Evolutionary conservation across 2,113 vertebrate genomes (phyloP), one percentile per base, ranked within the genome.

Genomic region (Blennius ocellaris): DNA sequence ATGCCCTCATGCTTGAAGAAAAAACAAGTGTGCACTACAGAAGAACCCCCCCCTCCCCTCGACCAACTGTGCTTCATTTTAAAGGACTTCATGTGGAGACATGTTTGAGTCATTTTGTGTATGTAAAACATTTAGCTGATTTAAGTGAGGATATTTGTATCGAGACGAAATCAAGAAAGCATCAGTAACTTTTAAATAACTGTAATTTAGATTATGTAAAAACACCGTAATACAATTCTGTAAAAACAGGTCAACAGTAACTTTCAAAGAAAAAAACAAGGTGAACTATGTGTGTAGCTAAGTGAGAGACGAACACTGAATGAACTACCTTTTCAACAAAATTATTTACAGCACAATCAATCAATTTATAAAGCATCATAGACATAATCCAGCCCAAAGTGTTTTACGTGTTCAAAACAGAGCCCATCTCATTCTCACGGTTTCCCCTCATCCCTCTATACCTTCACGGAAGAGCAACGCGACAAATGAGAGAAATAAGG

Each of bases 51-150:
- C 21, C 21, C 21, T 4, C 21, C 21, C 21, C 21, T 4, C 21
- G 2, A 2, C 21, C 21, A 4, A 57, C 41, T n/a, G 45, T 78
- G 55, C 51, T 80, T 76, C 52, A 41, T 39, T 73, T 63, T 67
- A 90, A 91, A 91, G 84, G 89, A 66, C 83, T 90, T 62, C 87
- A 84, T 68, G 87, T 89, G 87, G 40, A 87, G 69, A 85, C 57
- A 73, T 53, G 81, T 78, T 80, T 79, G 21, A 48, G 6, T 78
- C 69, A 67, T 78, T 76, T 48, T 71, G 57, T 76, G 70, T 54
- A 45, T 70, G 38, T 63, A 61, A 82, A 76, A 59, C 65, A 76
- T 61, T 75, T 37, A 49, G 68, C 47, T 3, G 38, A 72, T 72
- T 71, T 39, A 61, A 62, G 41, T 54, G 50, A 54, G 37, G 64